Evolutionary conservation across 2,888 invertebrate genomes (phyloP).

Genomic region (Stenotaenia linearis): DNA sequence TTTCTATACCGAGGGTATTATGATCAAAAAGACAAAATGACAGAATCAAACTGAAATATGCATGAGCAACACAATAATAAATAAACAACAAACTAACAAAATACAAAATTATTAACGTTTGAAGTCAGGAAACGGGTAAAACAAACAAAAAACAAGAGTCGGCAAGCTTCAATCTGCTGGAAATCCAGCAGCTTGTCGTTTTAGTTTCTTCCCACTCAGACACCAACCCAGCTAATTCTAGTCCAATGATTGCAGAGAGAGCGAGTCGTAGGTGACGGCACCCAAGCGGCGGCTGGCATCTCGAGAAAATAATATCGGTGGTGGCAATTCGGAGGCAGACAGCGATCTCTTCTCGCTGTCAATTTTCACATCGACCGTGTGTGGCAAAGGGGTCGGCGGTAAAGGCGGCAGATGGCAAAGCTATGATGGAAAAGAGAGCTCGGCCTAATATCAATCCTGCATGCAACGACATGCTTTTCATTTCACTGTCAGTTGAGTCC

Average conservation of each 20-base stretch:
- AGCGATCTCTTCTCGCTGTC: conserved; percentile 17
- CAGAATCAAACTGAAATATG: too few relatives aligned
- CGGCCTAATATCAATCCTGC: conserved; percentile 11
- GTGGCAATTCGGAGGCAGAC: conserved; percentile 19
- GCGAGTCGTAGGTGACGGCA: neutral
- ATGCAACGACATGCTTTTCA: conserved; percentile 2
- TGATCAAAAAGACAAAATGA: too few relatives aligned
- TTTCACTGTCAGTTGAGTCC: neutral
- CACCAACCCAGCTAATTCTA: neutral
- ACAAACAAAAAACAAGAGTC: neutral
- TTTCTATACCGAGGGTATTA: too few relatives aligned
- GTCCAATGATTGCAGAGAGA: neutral
- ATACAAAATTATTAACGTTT: too few relatives aligned
- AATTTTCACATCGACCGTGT: conserved; percentile 7
- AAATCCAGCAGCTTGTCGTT: conserved; percentile 2
- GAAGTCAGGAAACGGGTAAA: neutral
- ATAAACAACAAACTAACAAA: too few relatives aligned
- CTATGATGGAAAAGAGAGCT: neutral
- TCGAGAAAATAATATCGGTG: conserved; percentile 12
- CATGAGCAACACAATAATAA: too few relatives aligned
- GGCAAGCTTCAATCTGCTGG: neutral
- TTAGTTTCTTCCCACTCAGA: neutral
- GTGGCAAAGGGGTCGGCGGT: conserved; percentile 18
- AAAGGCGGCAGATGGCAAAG: neutral
- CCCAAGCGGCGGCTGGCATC: neutral